phyloP scores from a whole-genome alignment of 2,113 vertebrate genomes.

The Cathartes aura region DNA sequence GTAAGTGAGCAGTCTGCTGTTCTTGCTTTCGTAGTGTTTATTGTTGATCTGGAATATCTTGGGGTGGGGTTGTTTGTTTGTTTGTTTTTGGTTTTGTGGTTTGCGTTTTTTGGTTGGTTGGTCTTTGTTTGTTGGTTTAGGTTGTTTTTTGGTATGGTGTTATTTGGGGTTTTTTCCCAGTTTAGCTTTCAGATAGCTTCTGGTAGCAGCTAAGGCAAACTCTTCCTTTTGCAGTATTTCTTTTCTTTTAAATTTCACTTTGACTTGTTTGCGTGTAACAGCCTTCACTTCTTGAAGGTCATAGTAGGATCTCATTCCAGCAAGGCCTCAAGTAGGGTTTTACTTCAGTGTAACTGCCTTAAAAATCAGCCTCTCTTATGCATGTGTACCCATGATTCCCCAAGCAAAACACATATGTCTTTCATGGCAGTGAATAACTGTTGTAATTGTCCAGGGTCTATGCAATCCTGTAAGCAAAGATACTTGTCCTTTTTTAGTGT shows the following conservation, averaged over 20 bases:
- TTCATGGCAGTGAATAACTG: not conserved
- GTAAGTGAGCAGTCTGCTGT: not conserved
- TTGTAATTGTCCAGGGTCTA: not conserved
- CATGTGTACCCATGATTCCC: accelerated
- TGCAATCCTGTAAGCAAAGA: not conserved
- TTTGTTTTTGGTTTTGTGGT: not conserved
- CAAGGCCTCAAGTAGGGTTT: not conserved
- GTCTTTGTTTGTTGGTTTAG: not conserved
- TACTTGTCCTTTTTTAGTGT: not conserved
- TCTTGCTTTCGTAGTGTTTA: not conserved
- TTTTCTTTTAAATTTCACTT: not conserved
- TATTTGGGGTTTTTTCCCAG: not conserved
- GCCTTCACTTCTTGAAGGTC: not conserved
- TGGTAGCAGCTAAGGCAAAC: not conserved
- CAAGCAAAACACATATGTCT: not conserved
- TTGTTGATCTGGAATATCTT: not conserved
- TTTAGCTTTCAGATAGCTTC: not conserved
- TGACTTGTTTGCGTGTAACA: not conserved
- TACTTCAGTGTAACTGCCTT: not conserved
- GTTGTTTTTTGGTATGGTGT: too few species aligned
- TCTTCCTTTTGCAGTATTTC: not conserved
- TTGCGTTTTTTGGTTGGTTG: not conserved
- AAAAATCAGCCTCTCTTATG: not conserved
- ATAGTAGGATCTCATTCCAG: not conserved
- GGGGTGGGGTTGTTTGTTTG: too few species aligned